phyloP scores from a whole-genome alignment of 2,797 vertebrate species.

The Nasua narica region DNA sequence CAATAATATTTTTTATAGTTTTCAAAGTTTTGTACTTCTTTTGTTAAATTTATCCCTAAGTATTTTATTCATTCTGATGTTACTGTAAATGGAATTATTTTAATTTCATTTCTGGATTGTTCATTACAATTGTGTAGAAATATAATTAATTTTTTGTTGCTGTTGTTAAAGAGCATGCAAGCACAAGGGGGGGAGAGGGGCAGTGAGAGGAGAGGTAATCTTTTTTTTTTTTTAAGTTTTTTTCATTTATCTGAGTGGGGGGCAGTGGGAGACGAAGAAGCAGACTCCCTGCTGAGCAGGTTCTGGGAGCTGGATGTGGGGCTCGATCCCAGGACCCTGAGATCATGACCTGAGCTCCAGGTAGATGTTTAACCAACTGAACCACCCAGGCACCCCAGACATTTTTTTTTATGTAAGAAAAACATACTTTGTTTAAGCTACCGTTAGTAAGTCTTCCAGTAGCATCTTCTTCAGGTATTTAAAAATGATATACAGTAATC shows the following conservation, averaged over 20 bases:
- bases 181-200: background rate
- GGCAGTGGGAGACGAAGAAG: background rate
- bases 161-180: background rate
- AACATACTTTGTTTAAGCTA: slow-evolving; percentile 7
- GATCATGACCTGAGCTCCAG: background rate
- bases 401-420: background rate
- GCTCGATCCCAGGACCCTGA: background rate
- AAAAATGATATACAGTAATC: background rate
- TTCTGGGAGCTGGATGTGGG: background rate
- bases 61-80: background rate
- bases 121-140: background rate
- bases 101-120: background rate
- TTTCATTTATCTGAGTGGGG: background rate
- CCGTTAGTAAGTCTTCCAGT: slow-evolving; percentile 5
- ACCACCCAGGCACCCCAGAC: background rate
- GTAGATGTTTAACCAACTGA: background rate
- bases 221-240: background rate
- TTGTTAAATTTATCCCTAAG: background rate
- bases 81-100: background rate
- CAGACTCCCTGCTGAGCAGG: background rate
- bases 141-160: background rate
- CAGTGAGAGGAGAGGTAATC: background rate
- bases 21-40: background rate
- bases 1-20: background rate
- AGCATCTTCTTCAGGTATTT: background rate